A percentile compares a stretch with the other conserved stretches of the same genome.
Conservation (phyloP, 2,797 vertebrate species). For the Enteromius trimaculatus region DNA sequence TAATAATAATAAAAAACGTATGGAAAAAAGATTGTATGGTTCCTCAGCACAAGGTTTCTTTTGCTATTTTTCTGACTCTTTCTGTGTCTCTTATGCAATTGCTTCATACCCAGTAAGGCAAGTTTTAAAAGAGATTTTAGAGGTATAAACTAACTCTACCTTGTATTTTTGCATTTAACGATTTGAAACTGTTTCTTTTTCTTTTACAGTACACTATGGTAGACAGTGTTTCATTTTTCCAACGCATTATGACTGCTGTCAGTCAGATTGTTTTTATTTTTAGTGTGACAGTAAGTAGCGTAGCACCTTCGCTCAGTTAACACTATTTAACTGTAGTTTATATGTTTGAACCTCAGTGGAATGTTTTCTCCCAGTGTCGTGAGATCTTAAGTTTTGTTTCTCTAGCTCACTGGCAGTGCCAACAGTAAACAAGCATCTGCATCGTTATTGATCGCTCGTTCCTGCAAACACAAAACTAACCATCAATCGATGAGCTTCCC, state of each 20-base stretch:
- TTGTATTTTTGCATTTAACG: neutral
- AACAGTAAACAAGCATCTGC: constrained; percentile 52
- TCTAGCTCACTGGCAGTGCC: neutral
- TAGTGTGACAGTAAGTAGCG: neutral
- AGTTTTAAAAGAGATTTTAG: neutral
- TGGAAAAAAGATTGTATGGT: no score
- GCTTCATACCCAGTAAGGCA: neutral
- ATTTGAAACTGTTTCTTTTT: neutral
- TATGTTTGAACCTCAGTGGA: constrained; percentile 9
- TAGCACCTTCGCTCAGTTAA: neutral
- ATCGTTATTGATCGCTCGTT: constrained; percentile 52
- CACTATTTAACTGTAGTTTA: constrained; percentile 4
- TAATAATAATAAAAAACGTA: neutral
- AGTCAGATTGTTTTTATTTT: neutral
- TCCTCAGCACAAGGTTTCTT: neutral
- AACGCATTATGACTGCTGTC: neutral
- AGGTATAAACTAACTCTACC: neutral
- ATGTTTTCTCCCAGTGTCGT: neutral
- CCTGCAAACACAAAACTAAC: constrained; percentile 49
- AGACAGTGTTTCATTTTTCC: neutral
- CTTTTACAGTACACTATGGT: neutral
- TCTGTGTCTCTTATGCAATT: neutral
- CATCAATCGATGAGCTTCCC: constrained; percentile 51
- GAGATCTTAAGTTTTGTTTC: constrained; percentile 27
- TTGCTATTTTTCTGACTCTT: neutral